These are phyloP conservation scores for Diphyllodes magnificus DNA, from an alignment of 2,113 vertebrate genomes.

Conservation along the genomic window DNA sequence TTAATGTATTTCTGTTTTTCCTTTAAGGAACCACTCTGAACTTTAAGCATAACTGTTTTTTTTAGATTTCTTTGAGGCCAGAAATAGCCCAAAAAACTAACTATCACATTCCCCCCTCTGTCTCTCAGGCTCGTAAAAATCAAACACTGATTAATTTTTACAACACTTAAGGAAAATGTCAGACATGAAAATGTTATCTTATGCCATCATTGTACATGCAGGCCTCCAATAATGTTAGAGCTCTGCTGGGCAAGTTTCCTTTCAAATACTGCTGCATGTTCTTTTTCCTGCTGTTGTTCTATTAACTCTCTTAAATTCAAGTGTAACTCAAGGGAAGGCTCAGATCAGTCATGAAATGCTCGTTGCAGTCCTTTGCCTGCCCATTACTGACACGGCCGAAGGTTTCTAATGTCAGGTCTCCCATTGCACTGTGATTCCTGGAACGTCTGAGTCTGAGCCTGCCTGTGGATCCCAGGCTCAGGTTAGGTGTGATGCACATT, in stretches of 20 bases:
- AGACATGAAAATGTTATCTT: neutral
- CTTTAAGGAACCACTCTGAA: neutral
- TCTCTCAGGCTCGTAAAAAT: neutral
- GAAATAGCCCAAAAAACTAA: neutral
- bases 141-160: neutral
- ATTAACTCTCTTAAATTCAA: neutral
- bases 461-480: neutral
- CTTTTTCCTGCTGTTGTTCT: neutral
- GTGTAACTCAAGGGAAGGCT: neutral
- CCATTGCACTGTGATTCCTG: neutral
- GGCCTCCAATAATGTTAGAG: neutral
- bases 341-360: neutral
- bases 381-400: neutral
- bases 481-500: neutral
- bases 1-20: neutral
- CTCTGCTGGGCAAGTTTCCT: neutral
- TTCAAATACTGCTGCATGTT: neutral
- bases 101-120: neutral
- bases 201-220: neutral
- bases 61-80: neutral
- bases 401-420: neutral
- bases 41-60: neutral
- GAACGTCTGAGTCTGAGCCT: neutral
- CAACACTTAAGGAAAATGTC: neutral
- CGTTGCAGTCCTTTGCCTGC: neutral